These are phyloP conservation scores for Chalcis sispes DNA, from an alignment of 2,888 invertebrate species.

Conservation along the genomic window DNA sequence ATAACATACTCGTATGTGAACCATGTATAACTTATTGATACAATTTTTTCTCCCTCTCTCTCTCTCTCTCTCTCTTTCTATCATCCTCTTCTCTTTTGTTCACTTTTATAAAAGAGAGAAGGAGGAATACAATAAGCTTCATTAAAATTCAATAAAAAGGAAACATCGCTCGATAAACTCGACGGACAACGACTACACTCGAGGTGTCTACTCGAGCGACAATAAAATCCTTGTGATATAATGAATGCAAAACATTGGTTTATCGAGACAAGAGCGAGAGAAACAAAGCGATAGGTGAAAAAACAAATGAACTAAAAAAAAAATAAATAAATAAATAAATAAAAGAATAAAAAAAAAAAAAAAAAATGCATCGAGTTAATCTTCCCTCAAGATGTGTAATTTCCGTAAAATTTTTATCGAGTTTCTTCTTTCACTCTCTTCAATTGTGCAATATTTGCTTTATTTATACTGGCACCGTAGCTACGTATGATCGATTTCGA, in stretches of 20 bases:
- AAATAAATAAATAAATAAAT: background rate
- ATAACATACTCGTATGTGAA: too few species aligned
- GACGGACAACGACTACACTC: background rate
- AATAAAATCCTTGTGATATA: background rate
- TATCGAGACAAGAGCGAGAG: background rate
- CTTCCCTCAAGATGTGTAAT: conserved; percentile 11
- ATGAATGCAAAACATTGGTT: background rate
- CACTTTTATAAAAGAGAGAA: too few species aligned
- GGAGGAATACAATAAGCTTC: conserved; percentile 22
- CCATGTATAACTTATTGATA: too few species aligned
- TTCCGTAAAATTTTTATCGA: conserved; percentile 39
- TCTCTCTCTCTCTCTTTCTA: too few species aligned
- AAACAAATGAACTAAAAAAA: background rate
- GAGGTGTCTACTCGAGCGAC: background rate
- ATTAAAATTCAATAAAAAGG: conserved; percentile 29
- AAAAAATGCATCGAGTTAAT: background rate
- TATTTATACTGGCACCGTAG: conserved; percentile 19
- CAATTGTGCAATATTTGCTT: conserved; percentile 17
- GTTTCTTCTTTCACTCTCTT: background rate
- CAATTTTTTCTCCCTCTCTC: background rate
- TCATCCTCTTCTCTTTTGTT: too few species aligned
- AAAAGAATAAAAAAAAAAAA: background rate
- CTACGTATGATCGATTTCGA: conserved; percentile 29
- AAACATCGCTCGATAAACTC: conserved; percentile 12
- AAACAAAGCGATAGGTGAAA: background rate